Evolutionary conservation across 2,113 vertebrate genomes (phyloP), one percentile per base, ranked within the genome.

Genomic region (Mola mola): DNA sequence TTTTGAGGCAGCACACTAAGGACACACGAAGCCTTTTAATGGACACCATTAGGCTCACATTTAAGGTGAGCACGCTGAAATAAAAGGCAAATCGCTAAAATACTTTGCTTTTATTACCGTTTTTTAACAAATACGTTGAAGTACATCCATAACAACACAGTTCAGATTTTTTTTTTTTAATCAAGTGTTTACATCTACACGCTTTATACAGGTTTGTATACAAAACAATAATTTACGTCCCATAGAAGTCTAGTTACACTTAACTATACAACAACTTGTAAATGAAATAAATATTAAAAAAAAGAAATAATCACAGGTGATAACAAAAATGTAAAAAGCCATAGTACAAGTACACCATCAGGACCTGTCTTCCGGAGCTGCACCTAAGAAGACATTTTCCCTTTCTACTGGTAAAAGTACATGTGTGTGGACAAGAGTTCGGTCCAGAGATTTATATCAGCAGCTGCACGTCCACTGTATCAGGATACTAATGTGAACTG

Each of bases 201-300:
- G 80, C 85, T 92, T 95, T 94, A 94, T 95, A 96, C 91, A 94
- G 93, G 87, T 92, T 92, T 95, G 94, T 95, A 94, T 96, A 98
- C 95, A 97, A 95, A 97, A 96, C 94, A 96, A 95, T 97, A 96
- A 97, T 94, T 97, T 96, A 96, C 93, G 94, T 95, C 94, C 94
- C 94, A 94, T 91, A 91, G 86, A 91, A 90, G 89, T 89, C 88
- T 90, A 92, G 94, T 95, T 94, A 96, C 92, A 94, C 94, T 94
- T 92, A 95, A 94, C 93, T 96, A 90, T 91, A 89, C 90, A 91
- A 90, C 86, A 88, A 89, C 85, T 82, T 85, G 82, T 86, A 89
- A 90, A 88, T 89, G 84, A 90, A 91, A 91, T 89, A 91, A 91
- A 91, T 91, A 91, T 85, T 84, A 84, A 25, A 16, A 87, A 75